phyloP scores from a whole-genome alignment of 2,797 vertebrate genomes.

The Sebastes itinus region DNA sequence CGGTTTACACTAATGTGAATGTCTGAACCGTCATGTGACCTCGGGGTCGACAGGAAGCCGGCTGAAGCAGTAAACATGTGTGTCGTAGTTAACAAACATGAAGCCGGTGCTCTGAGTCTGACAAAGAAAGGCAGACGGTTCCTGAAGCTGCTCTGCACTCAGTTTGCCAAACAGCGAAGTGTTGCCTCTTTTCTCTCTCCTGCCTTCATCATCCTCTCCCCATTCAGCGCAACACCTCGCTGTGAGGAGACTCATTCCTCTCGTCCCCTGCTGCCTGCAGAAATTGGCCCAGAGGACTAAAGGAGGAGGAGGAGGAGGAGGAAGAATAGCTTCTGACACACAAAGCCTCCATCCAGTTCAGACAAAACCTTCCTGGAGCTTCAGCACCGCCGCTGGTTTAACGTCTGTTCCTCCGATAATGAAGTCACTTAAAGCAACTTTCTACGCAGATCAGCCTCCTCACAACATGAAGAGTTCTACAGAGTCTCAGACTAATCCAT shows the following conservation, averaged over 20 bases:
- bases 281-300: constrained; percentile 68
- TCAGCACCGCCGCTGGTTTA: constrained; percentile 46
- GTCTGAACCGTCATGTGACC: not conserved
- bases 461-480: not conserved
- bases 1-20: not conserved
- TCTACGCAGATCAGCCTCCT: not conserved
- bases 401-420: constrained; percentile 57
- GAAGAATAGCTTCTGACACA: constrained; percentile 40
- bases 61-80: constrained; percentile 2
- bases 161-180: constrained; percentile 52
- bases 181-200: constrained; percentile 61
- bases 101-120: constrained; percentile 29
- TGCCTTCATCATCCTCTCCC: constrained; percentile 64
- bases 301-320: constrained; percentile 31
- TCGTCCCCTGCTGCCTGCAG: constrained; percentile 60
- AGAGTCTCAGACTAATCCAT: not conserved
- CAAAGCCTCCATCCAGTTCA: constrained; percentile 44
- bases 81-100: constrained; percentile 27
- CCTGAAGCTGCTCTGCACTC: constrained; percentile 41
- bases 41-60: not conserved
- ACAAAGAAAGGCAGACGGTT: constrained; percentile 44
- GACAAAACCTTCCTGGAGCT: constrained; percentile 44
- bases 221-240: constrained; percentile 67
- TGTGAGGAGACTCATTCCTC: constrained; percentile 67
- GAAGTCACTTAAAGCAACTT: constrained; percentile 13